Evolutionary conservation across 2,888 invertebrate species (phyloP).

Genomic region (Oligia latruncula): DNA sequence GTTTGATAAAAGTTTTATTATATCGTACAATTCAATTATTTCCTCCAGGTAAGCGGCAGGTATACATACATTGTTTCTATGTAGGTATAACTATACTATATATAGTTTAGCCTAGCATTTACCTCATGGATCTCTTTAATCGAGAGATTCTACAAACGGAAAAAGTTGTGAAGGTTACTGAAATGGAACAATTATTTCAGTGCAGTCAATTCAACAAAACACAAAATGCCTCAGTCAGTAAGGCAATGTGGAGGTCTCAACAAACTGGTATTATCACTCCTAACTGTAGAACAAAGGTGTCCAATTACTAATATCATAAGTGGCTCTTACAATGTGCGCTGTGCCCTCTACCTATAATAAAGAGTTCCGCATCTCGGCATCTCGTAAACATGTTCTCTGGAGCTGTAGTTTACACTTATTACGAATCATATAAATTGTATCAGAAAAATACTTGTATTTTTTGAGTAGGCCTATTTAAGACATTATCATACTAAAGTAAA

Average conservation of each 20-base stretch:
- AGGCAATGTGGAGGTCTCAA: constrained; percentile 12
- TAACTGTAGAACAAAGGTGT: constrained; percentile 54
- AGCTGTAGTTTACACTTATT: neutral
- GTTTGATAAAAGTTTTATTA: constrained; percentile 27
- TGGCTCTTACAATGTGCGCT: constrained; percentile 41
- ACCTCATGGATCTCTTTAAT: neutral
- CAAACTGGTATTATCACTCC: constrained; percentile 33
- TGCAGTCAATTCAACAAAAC: neutral
- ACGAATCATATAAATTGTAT: constrained; percentile 2
- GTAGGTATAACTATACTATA: neutral
- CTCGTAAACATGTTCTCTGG: constrained; percentile 14
- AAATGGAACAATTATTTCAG: neutral
- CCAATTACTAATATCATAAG: constrained; percentile 53
- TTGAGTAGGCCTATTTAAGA: constrained; percentile 31
- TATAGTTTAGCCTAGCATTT: neutral
- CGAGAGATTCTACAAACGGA: neutral
- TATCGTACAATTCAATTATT: constrained; percentile 12
- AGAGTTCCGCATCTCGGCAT: constrained; percentile 47
- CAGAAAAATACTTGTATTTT: neutral
- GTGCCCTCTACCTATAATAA: constrained; percentile 30
- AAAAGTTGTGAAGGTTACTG: neutral
- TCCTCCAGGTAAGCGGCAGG: neutral
- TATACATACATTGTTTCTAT: constrained; percentile 11
- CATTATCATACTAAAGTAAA: constrained; percentile 37
- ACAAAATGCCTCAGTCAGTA: constrained; percentile 9